Evolutionary conservation across 2,113 vertebrate species (phyloP).

Genomic region (Callaeas wilsoni): DNA sequence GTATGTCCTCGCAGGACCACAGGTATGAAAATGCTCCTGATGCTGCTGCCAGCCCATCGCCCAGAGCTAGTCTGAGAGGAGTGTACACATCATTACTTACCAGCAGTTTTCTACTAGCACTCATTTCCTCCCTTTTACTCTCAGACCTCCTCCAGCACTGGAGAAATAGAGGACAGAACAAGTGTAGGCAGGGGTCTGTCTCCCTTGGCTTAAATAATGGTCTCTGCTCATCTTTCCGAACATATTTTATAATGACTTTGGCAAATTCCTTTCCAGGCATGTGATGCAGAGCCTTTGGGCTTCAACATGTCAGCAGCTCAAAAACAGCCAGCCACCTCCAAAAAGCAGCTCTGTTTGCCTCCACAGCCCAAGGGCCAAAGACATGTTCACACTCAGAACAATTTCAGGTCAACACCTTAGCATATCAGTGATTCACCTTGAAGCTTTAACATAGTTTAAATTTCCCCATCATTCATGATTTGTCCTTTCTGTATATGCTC

Average conservation of each 20-base stretch:
- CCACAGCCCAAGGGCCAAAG: background rate
- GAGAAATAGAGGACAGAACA: background rate
- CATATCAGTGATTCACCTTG: background rate
- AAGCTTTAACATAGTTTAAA: background rate
- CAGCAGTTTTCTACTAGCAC: background rate
- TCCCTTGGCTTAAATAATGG: background rate
- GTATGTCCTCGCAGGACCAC: background rate
- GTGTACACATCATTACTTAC: background rate
- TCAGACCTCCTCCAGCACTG: background rate
- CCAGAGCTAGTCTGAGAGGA: background rate
- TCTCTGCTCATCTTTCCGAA: background rate
- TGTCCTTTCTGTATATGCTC: background rate
- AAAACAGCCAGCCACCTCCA: background rate
- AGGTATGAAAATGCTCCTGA: background rate
- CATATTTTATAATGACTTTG: background rate
- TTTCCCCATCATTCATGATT: background rate
- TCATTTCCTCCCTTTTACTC: background rate
- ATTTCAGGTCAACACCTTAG: background rate
- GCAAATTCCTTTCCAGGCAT: background rate
- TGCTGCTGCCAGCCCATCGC: background rate
- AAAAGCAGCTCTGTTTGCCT: background rate
- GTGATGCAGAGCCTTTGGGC: background rate
- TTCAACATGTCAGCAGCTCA: background rate
- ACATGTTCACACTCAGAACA: background rate
- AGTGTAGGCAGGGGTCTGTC: background rate